Evolutionary conservation across 2,888 invertebrate genomes (phyloP).

Genomic region (Poecilus cupreus): DNA sequence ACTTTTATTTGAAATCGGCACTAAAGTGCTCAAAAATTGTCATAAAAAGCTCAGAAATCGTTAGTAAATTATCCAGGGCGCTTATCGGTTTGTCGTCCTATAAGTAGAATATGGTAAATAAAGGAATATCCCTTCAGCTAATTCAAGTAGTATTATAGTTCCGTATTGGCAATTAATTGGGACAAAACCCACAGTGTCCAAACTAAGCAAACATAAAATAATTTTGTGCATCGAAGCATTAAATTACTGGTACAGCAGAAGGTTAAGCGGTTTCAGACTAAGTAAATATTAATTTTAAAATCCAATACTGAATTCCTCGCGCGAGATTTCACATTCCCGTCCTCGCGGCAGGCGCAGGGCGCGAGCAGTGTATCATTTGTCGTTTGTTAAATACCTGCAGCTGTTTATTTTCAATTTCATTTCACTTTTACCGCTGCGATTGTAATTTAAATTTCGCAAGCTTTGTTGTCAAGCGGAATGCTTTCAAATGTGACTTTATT

Average conservation of each 20-base stretch:
- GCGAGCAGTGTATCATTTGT: not conserved
- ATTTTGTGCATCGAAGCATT: conserved; percentile 1
- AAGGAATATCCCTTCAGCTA: no score
- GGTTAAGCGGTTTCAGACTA: not conserved
- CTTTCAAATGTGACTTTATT: conserved; percentile 46
- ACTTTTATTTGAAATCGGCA: no score
- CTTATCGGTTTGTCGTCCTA: no score
- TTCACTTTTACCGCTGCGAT: conserved; percentile 36
- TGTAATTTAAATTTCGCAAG: conserved; percentile 32
- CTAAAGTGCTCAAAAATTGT: no score
- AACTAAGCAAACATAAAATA: not conserved
- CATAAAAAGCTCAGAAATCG: no score
- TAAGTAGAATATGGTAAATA: no score
- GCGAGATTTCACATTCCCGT: not conserved
- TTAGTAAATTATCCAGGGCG: no score
- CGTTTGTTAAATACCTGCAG: conserved; percentile 32
- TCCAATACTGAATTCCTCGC: not conserved
- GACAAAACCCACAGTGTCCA: not conserved
- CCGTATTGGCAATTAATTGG: not conserved
- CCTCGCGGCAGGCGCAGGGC: not conserved
- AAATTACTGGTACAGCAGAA: not conserved
- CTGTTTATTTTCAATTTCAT: conserved; percentile 44
- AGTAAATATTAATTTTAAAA: conserved; percentile 38
- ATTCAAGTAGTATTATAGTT: no score
- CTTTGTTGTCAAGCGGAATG: conserved; percentile 23